These are phyloP conservation scores for Antheraea pernyi DNA, from an alignment of 1,140 invertebrate species.

Conservation along the genomic window DNA sequence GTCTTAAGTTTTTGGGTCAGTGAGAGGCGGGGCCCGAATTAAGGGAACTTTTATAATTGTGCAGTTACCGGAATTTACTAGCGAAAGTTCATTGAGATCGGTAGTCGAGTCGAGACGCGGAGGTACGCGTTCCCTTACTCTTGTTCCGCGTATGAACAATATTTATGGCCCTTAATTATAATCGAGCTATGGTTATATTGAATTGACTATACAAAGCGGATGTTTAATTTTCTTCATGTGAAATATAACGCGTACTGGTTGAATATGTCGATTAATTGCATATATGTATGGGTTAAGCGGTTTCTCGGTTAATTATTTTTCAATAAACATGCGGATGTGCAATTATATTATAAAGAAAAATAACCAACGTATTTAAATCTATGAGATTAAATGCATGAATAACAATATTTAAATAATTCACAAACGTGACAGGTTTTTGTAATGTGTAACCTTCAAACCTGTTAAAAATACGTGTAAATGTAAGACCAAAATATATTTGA, in stretches of 20 bases:
- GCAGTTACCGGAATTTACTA: constrained; percentile 22
- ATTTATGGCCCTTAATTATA: constrained; percentile 47
- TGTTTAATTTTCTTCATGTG: constrained; percentile 22
- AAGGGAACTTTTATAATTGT: constrained; percentile 8
- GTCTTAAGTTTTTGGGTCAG: constrained; percentile 8
- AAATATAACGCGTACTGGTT: constrained; percentile 10
- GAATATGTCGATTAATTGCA: neutral
- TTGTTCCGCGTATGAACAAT: constrained; percentile 33
- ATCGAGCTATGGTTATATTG: constrained; percentile 27
- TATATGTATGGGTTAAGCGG: neutral
- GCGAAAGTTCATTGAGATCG: constrained; percentile 36
- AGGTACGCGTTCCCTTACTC: constrained; percentile 11
- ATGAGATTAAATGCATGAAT: neutral
- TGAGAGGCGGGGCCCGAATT: neutral
- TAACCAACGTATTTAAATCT: neutral
- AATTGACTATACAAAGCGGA: constrained; percentile 30
- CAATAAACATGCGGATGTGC: neutral
- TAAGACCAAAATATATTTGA: too few relatives aligned
- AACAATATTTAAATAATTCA: constrained; percentile 4
- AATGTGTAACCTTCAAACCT: neutral
- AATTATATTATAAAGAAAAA: neutral
- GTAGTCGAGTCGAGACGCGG: constrained; percentile 17
- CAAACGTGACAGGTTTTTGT: neutral
- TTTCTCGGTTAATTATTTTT: neutral
- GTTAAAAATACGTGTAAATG: neutral